Evolutionary conservation across 2,113 vertebrate genomes (phyloP).

Genomic region (Scophthalmus maximus): DNA sequence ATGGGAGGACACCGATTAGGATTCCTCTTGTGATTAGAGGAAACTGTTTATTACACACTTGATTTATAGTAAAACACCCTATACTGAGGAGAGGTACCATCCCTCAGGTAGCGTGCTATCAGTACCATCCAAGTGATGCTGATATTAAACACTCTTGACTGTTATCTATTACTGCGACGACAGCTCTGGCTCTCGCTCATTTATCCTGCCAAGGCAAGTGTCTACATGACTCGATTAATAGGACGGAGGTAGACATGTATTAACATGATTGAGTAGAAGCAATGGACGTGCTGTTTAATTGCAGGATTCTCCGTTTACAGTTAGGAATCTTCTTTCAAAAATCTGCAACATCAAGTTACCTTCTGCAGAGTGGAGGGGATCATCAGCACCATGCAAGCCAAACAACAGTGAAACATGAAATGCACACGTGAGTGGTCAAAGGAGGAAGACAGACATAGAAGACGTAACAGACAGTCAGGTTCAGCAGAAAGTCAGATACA

Average conservation of each 20-base stretch:
- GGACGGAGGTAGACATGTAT: slow-evolving; percentile 23
- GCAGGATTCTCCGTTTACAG: slow-evolving; percentile 32
- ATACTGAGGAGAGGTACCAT: slow-evolving; percentile 18
- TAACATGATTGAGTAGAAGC: slow-evolving; percentile 48
- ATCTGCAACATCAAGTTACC: slow-evolving; percentile 84
- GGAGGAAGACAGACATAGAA: slow-evolving; percentile 91
- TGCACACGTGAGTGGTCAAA: slow-evolving; percentile 94
- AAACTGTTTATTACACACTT: slow-evolving; percentile 42
- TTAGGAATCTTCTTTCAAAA: slow-evolving; percentile 33
- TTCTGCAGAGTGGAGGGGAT: slow-evolving; percentile 92
- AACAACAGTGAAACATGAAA: slow-evolving; percentile 88
- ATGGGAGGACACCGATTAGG: slow-evolving; percentile 15
- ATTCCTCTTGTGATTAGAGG: slow-evolving; percentile 27
- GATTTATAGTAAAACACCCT: slow-evolving; percentile 41
- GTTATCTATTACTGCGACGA: slow-evolving; percentile 38
- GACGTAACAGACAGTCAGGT: slow-evolving; percentile 90
- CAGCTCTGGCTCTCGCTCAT: slow-evolving; percentile 61
- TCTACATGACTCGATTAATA: slow-evolving; percentile 64
- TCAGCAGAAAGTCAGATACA: slow-evolving; percentile 85
- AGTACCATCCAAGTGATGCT: slow-evolving; percentile 38
- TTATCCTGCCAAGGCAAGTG: slow-evolving; percentile 56
- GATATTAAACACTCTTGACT: slow-evolving; percentile 58
- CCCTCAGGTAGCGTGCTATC: slow-evolving; percentile 31
- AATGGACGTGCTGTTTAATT: slow-evolving; percentile 47
- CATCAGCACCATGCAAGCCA: slow-evolving; percentile 96